phyloP scores from a whole-genome alignment of 1,140 invertebrate species.

The Lutraria rhynchaena region DNA sequence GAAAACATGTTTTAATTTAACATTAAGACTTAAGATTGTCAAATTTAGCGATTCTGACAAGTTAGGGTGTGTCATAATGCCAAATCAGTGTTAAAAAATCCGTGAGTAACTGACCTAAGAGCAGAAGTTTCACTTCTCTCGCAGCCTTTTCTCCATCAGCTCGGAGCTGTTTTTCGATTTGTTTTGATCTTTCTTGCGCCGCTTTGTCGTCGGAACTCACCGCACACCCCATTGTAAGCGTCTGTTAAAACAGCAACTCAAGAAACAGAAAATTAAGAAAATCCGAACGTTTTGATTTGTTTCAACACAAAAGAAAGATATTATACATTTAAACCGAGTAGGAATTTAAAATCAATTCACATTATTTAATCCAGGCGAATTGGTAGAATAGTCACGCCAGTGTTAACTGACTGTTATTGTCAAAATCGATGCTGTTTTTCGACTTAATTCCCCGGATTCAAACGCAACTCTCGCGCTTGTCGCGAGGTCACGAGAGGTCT shows the following conservation, averaged over 20 bases:
- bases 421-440: constrained; percentile 19
- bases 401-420: background rate
- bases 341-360: background rate
- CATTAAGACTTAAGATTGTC: too few relatives aligned
- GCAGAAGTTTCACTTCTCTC: constrained; percentile 93
- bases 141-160: constrained; percentile 92
- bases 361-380: background rate
- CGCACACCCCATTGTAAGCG: constrained; percentile 75
- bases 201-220: constrained; percentile 74
- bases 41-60: too few relatives aligned
- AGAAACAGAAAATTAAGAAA: constrained; percentile 6
- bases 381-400: background rate
- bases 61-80: too few relatives aligned
- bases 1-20: too few relatives aligned
- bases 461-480: background rate
- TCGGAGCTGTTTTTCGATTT: constrained; percentile 92
- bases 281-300: background rate
- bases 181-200: constrained; percentile 87
- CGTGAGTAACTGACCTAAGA: constrained; percentile 87
- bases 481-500: constrained; percentile 18
- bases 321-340: background rate
- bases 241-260: constrained; percentile 9
- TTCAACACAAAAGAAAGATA: background rate
- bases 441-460: constrained; percentile 15
- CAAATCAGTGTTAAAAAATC: background rate